Conservation (phyloP, 2,113 vertebrate species). For the Smithornis capensis region DNA sequence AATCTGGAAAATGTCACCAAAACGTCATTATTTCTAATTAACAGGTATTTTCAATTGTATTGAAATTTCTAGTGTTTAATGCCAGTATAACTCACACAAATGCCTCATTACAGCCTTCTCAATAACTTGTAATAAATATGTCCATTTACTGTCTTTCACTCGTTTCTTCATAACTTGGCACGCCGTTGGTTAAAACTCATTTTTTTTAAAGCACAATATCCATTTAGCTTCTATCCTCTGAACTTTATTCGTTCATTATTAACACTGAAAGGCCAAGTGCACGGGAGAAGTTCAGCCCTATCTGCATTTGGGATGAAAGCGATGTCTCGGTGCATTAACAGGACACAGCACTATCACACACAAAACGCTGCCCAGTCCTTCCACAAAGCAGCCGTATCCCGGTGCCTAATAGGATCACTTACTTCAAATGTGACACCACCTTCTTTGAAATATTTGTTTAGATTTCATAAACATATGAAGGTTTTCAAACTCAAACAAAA, state of each 20-base stretch:
- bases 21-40: neutral
- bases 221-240: conserved; percentile 70
- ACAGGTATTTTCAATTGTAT: neutral
- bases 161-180: neutral
- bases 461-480: conserved; percentile 73
- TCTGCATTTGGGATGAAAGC: conserved; percentile 70
- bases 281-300: conserved; percentile 70
- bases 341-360: conserved; percentile 65
- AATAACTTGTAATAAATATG: neutral
- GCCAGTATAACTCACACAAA: neutral
- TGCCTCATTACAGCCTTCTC: neutral
- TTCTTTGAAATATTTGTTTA: conserved; percentile 82
- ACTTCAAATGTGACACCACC: conserved; percentile 76
- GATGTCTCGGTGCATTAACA: conserved; percentile 71
- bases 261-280: conserved; percentile 75
- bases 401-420: conserved; percentile 74
- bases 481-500: conserved; percentile 75
- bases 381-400: conserved; percentile 70
- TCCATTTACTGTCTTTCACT: neutral
- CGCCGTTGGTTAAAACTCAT: conserved; percentile 64
- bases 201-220: conserved; percentile 60
- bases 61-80: neutral
- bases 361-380: conserved; percentile 50
- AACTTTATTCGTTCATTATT: conserved; percentile 78
- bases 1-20: neutral